Evolutionary conservation across 2,888 invertebrate species (phyloP).

Genomic region (Tortrix viridana): DNA sequence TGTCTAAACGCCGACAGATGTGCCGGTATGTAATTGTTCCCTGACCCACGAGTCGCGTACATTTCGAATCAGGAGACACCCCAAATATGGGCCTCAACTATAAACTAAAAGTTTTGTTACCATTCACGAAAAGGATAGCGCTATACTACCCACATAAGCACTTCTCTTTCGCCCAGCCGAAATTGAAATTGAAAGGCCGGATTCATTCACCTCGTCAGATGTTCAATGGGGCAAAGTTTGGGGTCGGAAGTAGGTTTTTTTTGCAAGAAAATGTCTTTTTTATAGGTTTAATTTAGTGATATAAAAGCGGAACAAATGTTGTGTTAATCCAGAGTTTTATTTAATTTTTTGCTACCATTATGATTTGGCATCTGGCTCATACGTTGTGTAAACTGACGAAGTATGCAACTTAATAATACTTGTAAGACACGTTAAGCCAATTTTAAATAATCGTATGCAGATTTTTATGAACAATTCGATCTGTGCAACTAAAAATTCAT

Average conservation of each 20-base stretch:
- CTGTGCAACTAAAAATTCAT: no score
- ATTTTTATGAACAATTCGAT: no score
- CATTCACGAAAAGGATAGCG: constrained; percentile 6
- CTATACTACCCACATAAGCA: constrained; percentile 7
- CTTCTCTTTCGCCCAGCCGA: constrained; percentile 9
- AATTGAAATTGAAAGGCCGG: constrained; percentile 60
- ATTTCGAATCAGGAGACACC: constrained; percentile 66
- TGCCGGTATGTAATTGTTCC: constrained; percentile 82
- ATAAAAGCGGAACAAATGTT: constrained; percentile 50
- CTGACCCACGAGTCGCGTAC: constrained; percentile 71
- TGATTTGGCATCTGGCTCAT: constrained; percentile 30
- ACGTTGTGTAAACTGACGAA: constrained; percentile 12
- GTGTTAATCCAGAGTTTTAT: constrained; percentile 30
- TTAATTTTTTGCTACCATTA: constrained; percentile 28
- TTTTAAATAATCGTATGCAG: no score
- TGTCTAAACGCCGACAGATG: constrained; percentile 83
- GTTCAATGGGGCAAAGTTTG: constrained; percentile 72
- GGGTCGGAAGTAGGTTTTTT: constrained; percentile 69
- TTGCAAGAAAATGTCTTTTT: constrained; percentile 63
- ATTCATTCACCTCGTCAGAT: constrained; percentile 83
- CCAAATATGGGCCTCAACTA: constrained; percentile 18
- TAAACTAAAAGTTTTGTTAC: constrained; percentile 7
- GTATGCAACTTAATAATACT: neutral
- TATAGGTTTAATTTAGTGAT: constrained; percentile 63
- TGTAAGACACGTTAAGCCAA: no score